Evolutionary conservation across 1,140 invertebrate genomes (phyloP).

Genomic region (Berghia stephanieae): DNA sequence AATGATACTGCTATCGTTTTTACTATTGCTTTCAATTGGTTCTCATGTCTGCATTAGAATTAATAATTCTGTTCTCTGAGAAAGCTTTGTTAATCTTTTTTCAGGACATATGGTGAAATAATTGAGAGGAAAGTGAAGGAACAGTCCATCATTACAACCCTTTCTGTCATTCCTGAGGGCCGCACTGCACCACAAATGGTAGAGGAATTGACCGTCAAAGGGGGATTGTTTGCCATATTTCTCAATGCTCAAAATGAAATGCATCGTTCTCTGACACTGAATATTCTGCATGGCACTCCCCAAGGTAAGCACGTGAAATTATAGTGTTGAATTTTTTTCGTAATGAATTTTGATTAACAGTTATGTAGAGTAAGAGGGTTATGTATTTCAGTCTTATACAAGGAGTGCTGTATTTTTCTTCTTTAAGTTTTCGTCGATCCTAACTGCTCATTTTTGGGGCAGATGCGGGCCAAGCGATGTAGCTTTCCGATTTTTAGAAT

Average conservation of each 20-base stretch:
- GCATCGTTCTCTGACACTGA: conserved; percentile 86
- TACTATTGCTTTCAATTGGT: too few species aligned
- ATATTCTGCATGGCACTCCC: conserved; percentile 88
- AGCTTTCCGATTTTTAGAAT: too few species aligned
- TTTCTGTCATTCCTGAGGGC: conserved; percentile 85
- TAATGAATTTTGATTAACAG: neutral
- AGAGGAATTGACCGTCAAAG: conserved; percentile 85
- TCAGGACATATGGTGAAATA: conserved; percentile 87
- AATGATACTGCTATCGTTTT: too few species aligned
- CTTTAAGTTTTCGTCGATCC: too few species aligned
- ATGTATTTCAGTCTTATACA: too few species aligned
- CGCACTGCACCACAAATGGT: conserved; percentile 85
- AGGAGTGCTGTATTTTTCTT: too few species aligned
- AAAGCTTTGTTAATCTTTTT: neutral
- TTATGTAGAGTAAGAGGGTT: too few species aligned
- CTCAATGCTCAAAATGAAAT: conserved; percentile 85
- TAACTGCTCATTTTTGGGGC: too few species aligned
- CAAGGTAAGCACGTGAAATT: conserved; percentile 83
- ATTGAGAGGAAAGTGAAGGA: conserved; percentile 86
- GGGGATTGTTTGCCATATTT: conserved; percentile 88
- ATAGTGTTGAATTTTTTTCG: conserved; percentile 23
- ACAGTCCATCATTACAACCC: conserved; percentile 81
- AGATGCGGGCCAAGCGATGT: too few species aligned
- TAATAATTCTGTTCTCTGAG: neutral
- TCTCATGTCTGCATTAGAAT: neutral